Evolutionary conservation across 2,797 vertebrate species (phyloP), one percentile per base, ranked within the genome.

Genomic region (Argentina silus): DNA sequence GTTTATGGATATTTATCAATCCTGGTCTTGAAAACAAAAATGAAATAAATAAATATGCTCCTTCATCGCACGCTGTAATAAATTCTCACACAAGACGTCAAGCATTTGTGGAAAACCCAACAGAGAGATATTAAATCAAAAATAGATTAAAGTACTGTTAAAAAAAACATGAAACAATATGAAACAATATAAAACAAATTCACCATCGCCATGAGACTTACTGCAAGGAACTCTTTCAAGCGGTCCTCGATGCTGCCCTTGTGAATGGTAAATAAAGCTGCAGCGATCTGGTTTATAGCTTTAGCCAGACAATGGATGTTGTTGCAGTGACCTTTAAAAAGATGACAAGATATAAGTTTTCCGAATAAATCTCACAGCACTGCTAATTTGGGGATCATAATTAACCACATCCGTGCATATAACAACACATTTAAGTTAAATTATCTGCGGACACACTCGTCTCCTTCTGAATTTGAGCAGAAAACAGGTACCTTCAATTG

Each of bases 211-310:
- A 60, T 14, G 23, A 60, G 23, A 94, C 97, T 81, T 94, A 99
- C 97, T 36, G 98, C 98, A 79, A 99, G 91, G 90, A 99, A 99
- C 92, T 99, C 97, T 83, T 99, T 99, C 12, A 99, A 96, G 19
- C 98, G 96, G 76, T 99, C 98, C 90, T 99, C 98, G 81, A 99
- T 99, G 95, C 97, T 99, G 84, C 98, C 98, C 92, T 99, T 99
- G 92, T 68, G 67, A 15, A 68, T 68, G n/a, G 67, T 68, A 12
- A 68, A 68, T 50, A 68, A 48, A 42, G 67, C 67, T 53, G 67
- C 67, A 56, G 67, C 67, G 1, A 68, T 68, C 98, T 96, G 73
- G 67, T 68, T 68, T 21, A 68, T 17, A n/a, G 98, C 97, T 92
- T 95, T 95, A 68, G 94, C 94, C 92, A 95, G 85, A 82, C 94